Percentiles rank a stretch among this genome's conserved stretches.
phyloP scores from a whole-genome alignment of 2,888 invertebrate genomes.

The Andrena camellia region DNA sequence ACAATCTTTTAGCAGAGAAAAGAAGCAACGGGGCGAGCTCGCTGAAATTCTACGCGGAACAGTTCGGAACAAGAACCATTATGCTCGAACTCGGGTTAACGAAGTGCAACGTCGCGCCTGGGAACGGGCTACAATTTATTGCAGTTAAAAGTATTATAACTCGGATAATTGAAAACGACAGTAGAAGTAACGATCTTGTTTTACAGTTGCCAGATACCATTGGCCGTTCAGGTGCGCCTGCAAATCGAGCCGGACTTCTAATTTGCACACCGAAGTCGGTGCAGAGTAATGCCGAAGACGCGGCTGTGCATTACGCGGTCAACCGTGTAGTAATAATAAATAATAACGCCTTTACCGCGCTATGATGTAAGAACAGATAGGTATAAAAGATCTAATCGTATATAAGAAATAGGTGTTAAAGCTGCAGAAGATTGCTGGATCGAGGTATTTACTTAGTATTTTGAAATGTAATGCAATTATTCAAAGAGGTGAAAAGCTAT shows the following conservation, averaged over 20 bases:
- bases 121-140: conserved; percentile 33
- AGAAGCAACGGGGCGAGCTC: background rate
- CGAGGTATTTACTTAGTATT: no score
- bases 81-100: conserved; percentile 15
- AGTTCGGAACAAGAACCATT: conserved; percentile 25
- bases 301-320: background rate
- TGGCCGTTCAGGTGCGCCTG: background rate
- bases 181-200: conserved; percentile 11
- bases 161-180: conserved; percentile 45
- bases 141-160: conserved; percentile 36
- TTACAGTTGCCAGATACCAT: conserved; percentile 7
- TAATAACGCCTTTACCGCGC: background rate
- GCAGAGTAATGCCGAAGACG: background rate
- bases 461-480: no score
- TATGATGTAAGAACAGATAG: no score
- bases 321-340: background rate
- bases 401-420: no score
- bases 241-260: conserved; percentile 34
- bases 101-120: background rate
- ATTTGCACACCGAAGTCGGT: conserved; percentile 43
- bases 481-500: no score
- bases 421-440: no score
- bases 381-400: no score
- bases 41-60: conserved; percentile 21
- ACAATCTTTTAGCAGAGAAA: background rate